These are phyloP conservation scores for Xiphophorus couchianus DNA, from an alignment of 2,113 vertebrate species.

Conservation along the genomic window DNA sequence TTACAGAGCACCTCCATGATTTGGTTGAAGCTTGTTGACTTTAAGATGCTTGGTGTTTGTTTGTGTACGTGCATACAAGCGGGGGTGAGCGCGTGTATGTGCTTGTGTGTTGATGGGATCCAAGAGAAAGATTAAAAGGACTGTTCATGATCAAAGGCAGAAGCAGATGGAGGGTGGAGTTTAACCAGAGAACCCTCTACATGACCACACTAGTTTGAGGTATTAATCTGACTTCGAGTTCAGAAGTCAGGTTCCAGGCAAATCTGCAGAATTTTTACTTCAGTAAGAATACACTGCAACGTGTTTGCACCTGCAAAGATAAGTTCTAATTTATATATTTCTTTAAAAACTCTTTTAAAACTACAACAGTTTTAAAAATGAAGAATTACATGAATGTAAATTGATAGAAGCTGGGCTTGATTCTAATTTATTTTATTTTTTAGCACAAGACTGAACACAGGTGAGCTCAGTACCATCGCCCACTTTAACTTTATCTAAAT, in stretches of 20 bases:
- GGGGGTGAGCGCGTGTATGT: slow-evolving; percentile 9
- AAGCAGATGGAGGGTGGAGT: slow-evolving; percentile 3
- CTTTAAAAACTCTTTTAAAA: not conserved
- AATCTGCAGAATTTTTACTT: not conserved
- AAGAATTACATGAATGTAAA: not conserved
- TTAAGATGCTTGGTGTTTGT: slow-evolving; percentile 37
- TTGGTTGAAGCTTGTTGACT: slow-evolving; percentile 60
- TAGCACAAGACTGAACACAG: not conserved
- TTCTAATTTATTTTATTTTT: not conserved
- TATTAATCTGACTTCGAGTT: not conserved
- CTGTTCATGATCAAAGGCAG: slow-evolving; percentile 55
- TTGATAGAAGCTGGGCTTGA: not conserved
- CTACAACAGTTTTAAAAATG: not conserved
- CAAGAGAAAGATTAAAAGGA: slow-evolving; percentile 36
- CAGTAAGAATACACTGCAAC: not conserved
- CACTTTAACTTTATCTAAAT: slow-evolving; percentile 10
- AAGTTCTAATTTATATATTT: not conserved
- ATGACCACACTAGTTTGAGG: not conserved
- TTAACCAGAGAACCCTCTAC: slow-evolving; percentile 2
- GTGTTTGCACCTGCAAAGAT: not conserved
- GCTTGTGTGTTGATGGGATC: slow-evolving; percentile 21
- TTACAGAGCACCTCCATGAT: slow-evolving; percentile 51
- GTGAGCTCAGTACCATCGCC: not conserved
- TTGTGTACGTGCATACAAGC: not conserved
- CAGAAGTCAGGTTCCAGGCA: not conserved